A percentile compares a stretch with the other conserved stretches of the same genome.
Conservation (phyloP, 2,888 invertebrate species). For the Leucophenga maculata region DNA sequence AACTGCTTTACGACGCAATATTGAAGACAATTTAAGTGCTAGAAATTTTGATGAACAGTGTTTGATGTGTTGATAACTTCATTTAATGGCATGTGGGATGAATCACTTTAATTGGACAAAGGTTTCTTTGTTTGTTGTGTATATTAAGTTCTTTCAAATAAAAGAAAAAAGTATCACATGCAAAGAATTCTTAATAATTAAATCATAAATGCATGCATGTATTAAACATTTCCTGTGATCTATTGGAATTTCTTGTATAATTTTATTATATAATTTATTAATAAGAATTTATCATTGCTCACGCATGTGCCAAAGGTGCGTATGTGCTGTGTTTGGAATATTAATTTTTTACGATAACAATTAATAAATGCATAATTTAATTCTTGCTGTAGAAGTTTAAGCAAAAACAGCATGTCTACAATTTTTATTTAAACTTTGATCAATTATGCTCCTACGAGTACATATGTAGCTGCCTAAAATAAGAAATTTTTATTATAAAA, state of each 20-base stretch:
- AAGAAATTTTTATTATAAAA: too few relatives aligned
- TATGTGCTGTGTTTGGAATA: background rate
- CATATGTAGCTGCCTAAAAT: too few relatives aligned
- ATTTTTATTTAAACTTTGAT: too few relatives aligned
- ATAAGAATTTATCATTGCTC: background rate
- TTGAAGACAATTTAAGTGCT: background rate
- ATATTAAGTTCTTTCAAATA: background rate
- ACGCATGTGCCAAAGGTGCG: background rate
- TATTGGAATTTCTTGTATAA: background rate
- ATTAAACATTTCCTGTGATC: background rate
- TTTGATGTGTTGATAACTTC: background rate
- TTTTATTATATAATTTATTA: background rate
- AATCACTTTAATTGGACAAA: background rate
- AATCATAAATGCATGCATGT: too few relatives aligned
- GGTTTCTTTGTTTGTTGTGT: background rate
- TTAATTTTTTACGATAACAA: background rate
- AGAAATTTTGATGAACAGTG: background rate
- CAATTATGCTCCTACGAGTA: too few relatives aligned
- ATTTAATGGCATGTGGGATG: background rate
- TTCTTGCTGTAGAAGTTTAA: background rate
- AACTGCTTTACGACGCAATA: background rate
- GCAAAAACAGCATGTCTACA: too few relatives aligned
- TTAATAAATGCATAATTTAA: background rate
- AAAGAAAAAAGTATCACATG: background rate
- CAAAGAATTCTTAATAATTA: background rate